Conservation (phyloP, 1,140 invertebrate genomes). For the Bathynomus jamesi region DNA sequence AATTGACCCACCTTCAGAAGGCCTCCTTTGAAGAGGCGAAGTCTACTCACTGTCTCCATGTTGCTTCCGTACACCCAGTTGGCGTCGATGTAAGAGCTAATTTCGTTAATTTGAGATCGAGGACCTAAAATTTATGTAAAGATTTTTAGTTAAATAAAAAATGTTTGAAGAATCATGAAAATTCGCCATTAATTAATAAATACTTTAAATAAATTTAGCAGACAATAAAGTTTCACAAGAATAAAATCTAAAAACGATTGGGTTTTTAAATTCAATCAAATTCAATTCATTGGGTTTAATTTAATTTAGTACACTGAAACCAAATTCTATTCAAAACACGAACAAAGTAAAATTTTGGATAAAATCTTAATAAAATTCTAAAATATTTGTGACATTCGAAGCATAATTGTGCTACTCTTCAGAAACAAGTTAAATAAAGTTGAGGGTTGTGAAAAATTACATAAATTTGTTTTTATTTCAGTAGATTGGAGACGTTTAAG, state of each 20-base stretch:
- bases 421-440: no score
- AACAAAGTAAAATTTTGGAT: no score
- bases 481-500: no score
- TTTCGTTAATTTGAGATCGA: conserved; percentile 46
- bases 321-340: no score
- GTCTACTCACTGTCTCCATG: conserved; percentile 43
- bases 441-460: no score
- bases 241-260: no score
- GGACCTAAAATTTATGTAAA: conserved; percentile 45
- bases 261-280: not conserved
- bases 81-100: conserved; percentile 49
- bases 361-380: no score
- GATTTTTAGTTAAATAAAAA: not conserved
- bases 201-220: not conserved
- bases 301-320: no score
- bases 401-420: no score
- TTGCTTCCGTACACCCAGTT: conserved; percentile 51
- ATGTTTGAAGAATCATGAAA: not conserved
- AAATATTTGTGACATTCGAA: no score
- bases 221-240: not conserved
- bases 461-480: no score
- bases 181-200: not conserved
- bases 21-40: conserved; percentile 48
- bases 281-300: no score
- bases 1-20: conserved; percentile 37